A percentile compares a stretch with the other conserved stretches of the same genome.
These are phyloP conservation scores for Brienomyrus brachyistius DNA, from an alignment of 2,113 vertebrate species.

Conservation along the genomic window DNA sequence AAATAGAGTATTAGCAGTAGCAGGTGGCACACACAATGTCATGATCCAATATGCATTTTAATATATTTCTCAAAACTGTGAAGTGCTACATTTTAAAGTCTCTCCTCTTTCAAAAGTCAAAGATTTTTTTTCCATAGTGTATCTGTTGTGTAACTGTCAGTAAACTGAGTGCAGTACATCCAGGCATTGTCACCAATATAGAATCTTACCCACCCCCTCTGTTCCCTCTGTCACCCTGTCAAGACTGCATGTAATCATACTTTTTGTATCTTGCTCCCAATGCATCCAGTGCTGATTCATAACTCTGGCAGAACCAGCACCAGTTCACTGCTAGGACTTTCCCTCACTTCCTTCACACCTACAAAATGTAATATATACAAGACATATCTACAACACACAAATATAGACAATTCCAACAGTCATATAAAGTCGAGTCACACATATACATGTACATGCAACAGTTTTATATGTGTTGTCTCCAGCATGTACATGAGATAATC, in stretches of 20 bases:
- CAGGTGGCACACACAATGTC: background rate
- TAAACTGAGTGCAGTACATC: conserved; percentile 31
- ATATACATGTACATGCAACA: background rate
- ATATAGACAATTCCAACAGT: background rate
- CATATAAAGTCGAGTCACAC: background rate
- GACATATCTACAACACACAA: background rate
- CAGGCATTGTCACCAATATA: conserved; percentile 26
- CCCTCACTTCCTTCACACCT: background rate
- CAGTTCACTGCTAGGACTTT: background rate
- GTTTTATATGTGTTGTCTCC: background rate
- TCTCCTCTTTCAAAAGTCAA: background rate
- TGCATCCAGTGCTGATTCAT: background rate
- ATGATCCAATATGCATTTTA: background rate
- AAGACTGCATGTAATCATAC: background rate
- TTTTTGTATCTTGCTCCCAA: background rate
- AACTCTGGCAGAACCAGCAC: conserved; percentile 8
- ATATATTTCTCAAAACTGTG: background rate
- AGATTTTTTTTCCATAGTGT: background rate
- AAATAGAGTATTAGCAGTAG: background rate
- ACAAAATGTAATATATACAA: background rate
- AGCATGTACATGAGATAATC: background rate
- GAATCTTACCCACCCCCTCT: conserved; percentile 14
- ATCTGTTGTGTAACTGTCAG: conserved; percentile 24
- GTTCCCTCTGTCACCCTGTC: conserved; percentile 16
- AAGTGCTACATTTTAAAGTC: conserved; percentile 1